Conservation (phyloP, 92 coral and sea anemone species). For the Plumapathes pennacea region DNA sequence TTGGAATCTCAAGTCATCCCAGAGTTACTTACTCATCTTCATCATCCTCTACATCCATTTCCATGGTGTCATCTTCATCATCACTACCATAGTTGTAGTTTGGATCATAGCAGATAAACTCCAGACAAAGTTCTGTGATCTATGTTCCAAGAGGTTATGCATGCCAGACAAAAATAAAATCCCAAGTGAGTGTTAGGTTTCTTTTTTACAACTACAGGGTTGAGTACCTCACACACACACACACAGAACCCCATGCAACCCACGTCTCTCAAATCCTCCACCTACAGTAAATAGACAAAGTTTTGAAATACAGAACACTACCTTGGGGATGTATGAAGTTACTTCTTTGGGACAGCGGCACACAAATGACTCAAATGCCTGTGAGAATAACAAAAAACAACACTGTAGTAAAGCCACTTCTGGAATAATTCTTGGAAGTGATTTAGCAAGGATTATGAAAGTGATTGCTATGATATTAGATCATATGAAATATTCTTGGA, state of each 20-base stretch:
- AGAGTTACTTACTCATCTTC: constrained; percentile 73
- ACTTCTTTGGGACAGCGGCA: constrained; percentile 97
- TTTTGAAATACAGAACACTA: not conserved
- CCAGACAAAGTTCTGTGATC: constrained; percentile 87
- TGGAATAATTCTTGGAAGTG: no score
- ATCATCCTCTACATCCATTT: constrained; percentile 85
- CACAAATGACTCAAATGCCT: constrained; percentile 99
- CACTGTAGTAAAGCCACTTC: no score
- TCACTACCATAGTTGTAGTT: constrained; percentile 98
- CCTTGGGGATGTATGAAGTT: constrained; percentile 88
- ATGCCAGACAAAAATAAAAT: no score
- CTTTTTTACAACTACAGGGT: no score
- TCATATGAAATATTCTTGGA: no score
- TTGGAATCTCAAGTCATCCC: not conserved
- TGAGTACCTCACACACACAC: no score
- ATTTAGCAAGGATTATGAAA: no score
- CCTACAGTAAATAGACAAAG: not conserved
- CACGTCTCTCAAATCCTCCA: not conserved
- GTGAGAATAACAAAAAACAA: constrained; percentile 1
- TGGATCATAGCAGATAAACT: constrained; percentile 96
- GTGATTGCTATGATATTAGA: no score
- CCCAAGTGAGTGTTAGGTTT: no score
- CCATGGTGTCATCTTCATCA: constrained; percentile 93
- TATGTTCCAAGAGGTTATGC: constrained; percentile 19
- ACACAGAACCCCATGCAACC: no score